Base-by-base conservation (phyloP, 2,888 invertebrate species). In the Altica lythri region DNA sequence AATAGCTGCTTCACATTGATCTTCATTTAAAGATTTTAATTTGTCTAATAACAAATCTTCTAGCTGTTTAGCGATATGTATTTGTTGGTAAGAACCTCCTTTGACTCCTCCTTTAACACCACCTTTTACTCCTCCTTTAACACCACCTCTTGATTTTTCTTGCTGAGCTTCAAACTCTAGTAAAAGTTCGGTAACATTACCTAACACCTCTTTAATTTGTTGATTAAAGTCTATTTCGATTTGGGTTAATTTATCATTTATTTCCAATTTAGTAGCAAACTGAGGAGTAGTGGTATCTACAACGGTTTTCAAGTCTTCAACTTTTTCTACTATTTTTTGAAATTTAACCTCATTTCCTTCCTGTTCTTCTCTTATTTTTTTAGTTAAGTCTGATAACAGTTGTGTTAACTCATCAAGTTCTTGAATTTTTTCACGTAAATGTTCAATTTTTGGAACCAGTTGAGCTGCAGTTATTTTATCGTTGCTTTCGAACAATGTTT, bases 181-280 rank as follows among this genome's bases (percentile, higher is more conserved):
- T 8, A 38, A 14, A 13, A 27, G 17, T 27, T 32, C 17, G 1
- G 52, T 52, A n/a, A 45, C 19, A 12, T 52, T 52, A 14, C 18
- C 35, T 4, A 45, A 38, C 38, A 52, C 19, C 5, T 52, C 51
- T 43, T 32, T 44, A 14, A 52, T 25, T 9, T 44, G 43, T 12
- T 45, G 18, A 8, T 44, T 13, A 14, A 45, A 43, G 4, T 30
- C 18, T 25, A 35, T 35, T 35, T 52, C 43, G 3, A 46, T 14
- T 30, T 37, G 8, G 8, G 29, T 13, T 1, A 52, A 9, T 12
- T 45, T 43, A 8, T 38, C 45, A 8, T 29, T 30, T 5, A 52
- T 30, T 9, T 52, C 49, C 3, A 5, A 9, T 40, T 49, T 49
- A 6, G 18, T 32, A 9, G 34, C 32, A 9, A 49, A 40, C 8